Base-by-base conservation (phyloP, 2,888 invertebrate species). In the Torymus texanus region DNA sequence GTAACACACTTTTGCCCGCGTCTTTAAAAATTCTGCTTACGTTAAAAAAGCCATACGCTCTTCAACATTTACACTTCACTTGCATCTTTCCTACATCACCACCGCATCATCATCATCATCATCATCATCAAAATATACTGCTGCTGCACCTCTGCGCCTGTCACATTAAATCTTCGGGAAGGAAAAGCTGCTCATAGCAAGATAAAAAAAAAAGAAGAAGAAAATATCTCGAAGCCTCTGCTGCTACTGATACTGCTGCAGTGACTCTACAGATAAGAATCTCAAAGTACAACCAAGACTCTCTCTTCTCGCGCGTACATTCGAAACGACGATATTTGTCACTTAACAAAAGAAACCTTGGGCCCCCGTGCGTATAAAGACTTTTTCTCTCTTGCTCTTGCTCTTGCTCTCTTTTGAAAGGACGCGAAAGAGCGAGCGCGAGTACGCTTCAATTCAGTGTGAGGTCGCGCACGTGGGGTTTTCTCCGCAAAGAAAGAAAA, bases 261-360 rank as follows among this genome's bases (percentile, higher is more conserved):
- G n/a, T 53, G 24, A 29, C 29, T 29, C 10, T n/a, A 12, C 11
- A 13, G 78, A 73, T 67, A 73, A 73, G 67, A 62, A 78, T 78
- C 62, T 61, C 50, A 63, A 71, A 65, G 70, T 29, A 12, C 72
- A 50, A 58, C 55, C n/a, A 18, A 50, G 51, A 61, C n/a, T 8
- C 59, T 8, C 59, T 12, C 59, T 11, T 10, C 24, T 51, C 21
- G 14, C 29, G 56, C 24, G 16, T 50, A 41, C 24, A 66, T 58
- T 68, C 14, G 78, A 29, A 63, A 61, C 55, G 74, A 72, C 58
- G 78, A 74, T 78, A 78, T 74, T 78, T 78, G 78, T 74, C 78
- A 78, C 73, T 81, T 79, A 75, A 77, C 78, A 66, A 77, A 74
- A 67, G 81, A 67, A 41, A 65, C 53, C 56, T 5, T 3, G 29